Conservation (phyloP, 2,113 vertebrate genomes). For the Cryptotis parvus region DNA sequence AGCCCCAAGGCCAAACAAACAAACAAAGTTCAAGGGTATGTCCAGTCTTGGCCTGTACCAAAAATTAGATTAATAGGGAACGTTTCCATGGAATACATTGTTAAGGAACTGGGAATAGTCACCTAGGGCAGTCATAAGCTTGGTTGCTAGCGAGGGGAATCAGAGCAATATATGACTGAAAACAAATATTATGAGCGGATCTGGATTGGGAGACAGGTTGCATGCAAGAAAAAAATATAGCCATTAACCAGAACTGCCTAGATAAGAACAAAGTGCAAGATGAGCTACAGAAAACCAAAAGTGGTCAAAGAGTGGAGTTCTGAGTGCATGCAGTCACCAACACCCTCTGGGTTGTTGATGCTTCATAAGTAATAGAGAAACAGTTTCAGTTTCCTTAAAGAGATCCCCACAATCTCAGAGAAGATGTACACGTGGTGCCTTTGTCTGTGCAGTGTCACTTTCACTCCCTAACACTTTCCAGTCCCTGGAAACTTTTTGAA, state of each 20-base stretch:
- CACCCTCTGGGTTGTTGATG: background rate
- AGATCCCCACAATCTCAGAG: background rate
- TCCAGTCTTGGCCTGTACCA: background rate
- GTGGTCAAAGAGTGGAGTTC: background rate
- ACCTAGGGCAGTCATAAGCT: background rate
- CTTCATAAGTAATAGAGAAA: background rate
- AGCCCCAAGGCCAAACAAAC: too few relatives aligned
- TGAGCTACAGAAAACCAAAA: background rate
- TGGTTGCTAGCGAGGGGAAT: background rate
- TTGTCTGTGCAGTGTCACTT: background rate
- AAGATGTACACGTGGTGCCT: background rate
- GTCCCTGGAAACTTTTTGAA: background rate
- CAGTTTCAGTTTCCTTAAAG: background rate
- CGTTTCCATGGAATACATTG: background rate
- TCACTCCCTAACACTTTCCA: background rate
- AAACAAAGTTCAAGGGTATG: too few relatives aligned
- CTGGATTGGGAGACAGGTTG: background rate
- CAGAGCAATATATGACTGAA: background rate
- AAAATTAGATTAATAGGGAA: background rate
- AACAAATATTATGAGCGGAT: background rate
- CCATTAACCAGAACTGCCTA: background rate
- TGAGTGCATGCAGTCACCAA: background rate
- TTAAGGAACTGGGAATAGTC: background rate
- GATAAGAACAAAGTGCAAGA: background rate
- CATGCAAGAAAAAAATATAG: background rate